Evolutionary conservation across 2,797 vertebrate genomes (phyloP).

Genomic region (Anomalospiza imberbis): DNA sequence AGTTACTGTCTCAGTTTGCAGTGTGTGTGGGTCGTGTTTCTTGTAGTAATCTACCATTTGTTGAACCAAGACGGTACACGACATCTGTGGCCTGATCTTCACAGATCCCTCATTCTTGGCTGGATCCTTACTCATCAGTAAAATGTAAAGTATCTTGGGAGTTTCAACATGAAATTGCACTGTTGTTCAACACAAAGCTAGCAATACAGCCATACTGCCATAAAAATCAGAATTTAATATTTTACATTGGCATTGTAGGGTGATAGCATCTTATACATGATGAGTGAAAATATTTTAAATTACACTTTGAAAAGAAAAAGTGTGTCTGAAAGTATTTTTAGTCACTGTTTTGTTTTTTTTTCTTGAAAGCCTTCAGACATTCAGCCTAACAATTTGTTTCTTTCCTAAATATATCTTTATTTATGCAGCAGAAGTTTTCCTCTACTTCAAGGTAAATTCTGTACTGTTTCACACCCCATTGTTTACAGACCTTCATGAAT

Average conservation of each 20-base stretch:
- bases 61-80: neutral
- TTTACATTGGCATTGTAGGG: neutral
- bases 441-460: conserved; percentile 63
- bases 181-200: neutral
- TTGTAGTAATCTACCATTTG: neutral
- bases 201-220: neutral
- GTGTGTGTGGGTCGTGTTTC: neutral
- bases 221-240: neutral
- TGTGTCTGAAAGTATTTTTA: neutral
- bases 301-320: neutral
- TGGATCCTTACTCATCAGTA: neutral
- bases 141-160: neutral
- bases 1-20: neutral
- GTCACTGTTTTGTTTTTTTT: neutral
- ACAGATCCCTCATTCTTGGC: neutral
- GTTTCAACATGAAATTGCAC: neutral
- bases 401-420: conserved; percentile 54
- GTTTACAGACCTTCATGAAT: conserved; percentile 33
- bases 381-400: conserved; percentile 52
- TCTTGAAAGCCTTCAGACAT: neutral
- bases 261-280: neutral
- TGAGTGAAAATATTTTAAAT: neutral
- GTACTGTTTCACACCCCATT: conserved; percentile 5
- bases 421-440: conserved; percentile 63
- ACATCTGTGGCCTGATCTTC: neutral